Base-by-base conservation (phyloP, 1,140 invertebrate species). In the Penaeus chinensis region DNA sequence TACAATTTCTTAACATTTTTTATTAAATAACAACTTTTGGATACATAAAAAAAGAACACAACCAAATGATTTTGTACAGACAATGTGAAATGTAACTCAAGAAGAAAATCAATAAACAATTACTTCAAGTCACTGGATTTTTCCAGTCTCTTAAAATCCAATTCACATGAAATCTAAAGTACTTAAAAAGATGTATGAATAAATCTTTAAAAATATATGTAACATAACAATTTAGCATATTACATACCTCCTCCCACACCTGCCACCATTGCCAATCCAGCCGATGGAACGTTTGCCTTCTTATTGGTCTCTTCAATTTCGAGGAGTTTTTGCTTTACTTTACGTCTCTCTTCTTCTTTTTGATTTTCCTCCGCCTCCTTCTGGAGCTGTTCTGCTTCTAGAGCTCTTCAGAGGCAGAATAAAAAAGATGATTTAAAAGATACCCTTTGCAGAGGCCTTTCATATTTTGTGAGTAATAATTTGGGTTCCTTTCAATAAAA, bases 331-430 rank as follows among this genome's bases (percentile, higher is more conserved):
- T 86, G 84, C 37, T 86, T 86, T 54, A 69, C 78, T 24, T 83
- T 87, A 13, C 32, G 82, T 42, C 80, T 82, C 65, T 82, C 86
- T 19, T 87, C 80, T 24, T 87, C 69, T 7, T 76, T 82, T 13
- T 82, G 65, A 27, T 63, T 82, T 1, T 77, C 61, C 16, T 82
- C 79, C 32, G 79, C 81, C 69, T 87, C 85, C 66, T 87, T 77
- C 61, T 83, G 79, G 18, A 66, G n/a, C 37, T 87, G 69, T 47
- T 87, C 86, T 63, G 80, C 86, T 83, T 87, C 86, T 42, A 87
- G 86, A 63, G 80, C 86, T 87, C 86, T 87, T 37, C 22, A 20
- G 69, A 63, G 32, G 19, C 24, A 78, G 19, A 76, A 76, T 11
- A 42, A 42, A 69, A 24, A 10, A 24, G 4, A 32, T 22, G 20